These are phyloP conservation scores for Parus major DNA, from an alignment of 2,113 vertebrate species.

Conservation along the genomic window DNA sequence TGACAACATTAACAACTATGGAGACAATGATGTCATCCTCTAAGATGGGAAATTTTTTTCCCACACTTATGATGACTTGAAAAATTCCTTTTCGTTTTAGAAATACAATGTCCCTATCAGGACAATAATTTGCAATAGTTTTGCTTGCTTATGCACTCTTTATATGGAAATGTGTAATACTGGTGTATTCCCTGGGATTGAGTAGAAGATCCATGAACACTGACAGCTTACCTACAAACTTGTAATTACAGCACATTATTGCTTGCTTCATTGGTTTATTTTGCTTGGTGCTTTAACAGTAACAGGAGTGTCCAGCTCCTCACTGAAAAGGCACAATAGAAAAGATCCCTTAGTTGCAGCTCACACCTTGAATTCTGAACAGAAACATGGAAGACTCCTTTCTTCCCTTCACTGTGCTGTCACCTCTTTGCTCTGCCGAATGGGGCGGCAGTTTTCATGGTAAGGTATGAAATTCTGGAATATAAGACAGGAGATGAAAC, in stretches of 20 bases:
- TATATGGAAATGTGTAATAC: neutral
- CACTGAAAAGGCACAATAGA: neutral
- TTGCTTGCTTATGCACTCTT: neutral
- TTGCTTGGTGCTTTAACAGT: neutral
- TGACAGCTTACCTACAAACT: neutral
- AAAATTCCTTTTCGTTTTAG: neutral
- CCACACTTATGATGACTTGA: neutral
- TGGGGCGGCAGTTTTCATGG: rapidly evolving
- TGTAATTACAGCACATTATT: neutral
- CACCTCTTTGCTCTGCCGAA: neutral
- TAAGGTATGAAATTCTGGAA: neutral
- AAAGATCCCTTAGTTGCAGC: neutral
- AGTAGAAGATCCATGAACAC: neutral
- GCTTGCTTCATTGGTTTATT: neutral
- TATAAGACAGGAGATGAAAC: neutral
- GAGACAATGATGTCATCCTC: slow-evolving; percentile 31
- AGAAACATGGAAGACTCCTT: neutral
- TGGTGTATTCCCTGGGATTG: neutral
- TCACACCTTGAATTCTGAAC: neutral
- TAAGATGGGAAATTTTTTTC: neutral
- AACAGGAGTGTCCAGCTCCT: neutral
- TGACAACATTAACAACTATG: slow-evolving; percentile 35
- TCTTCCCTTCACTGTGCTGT: neutral
- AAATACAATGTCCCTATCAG: neutral
- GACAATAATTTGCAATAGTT: neutral